Base-by-base conservation (phyloP, 2,113 vertebrate genomes). In the Dolichallabes microphthalmus region DNA sequence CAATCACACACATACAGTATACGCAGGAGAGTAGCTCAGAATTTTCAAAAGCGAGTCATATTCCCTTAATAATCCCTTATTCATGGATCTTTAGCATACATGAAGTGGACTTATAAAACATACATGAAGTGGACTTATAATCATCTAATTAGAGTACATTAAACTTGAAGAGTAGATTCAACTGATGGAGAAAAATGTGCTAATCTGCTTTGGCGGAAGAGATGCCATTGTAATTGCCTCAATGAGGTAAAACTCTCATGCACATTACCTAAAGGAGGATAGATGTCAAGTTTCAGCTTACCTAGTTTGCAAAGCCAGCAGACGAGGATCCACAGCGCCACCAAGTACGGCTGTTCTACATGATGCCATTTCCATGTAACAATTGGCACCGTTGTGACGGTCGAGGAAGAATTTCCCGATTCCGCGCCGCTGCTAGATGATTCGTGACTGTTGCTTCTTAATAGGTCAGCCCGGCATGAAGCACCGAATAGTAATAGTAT, bases 361-460 rank as follows among this genome's bases (percentile, higher is more conserved):
- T 95, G 94, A 0, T 89, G 25, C 95, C 95, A 95, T 85, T 92
- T 94, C 94, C 94, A 95, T 63, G 71, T 88, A 71, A 95, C 95
- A 19, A 95, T 94, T 1, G 94, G 93, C n/a, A 95, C 61, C 0
- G 93, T 94, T 14, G 89, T 91, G 90, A 94, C 88, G 68, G 27
- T 13, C 0, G 0, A 1, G 4, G 83, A 86, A 3, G 27, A 39
- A n/a, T 0, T 63, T 55, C 27, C 63, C n/a, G 82, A 25, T 20
- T 13, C 19, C 4, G 19, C 73, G 39, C 35, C 50, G 58, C 63
- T 58, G n/a, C 13, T 30, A 45, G 71, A 74, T 52, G 71, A 74
- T 53, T 9, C 17, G 0, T 8, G 35, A 19, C 39, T 73, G 20
- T 10, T 45, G 64, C 10, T 80, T 25, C 64, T 22, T 71, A 78